These are phyloP conservation scores for Drosophila willistoni DNA, from an alignment of 1,140 invertebrate genomes.

Conservation along the genomic window DNA sequence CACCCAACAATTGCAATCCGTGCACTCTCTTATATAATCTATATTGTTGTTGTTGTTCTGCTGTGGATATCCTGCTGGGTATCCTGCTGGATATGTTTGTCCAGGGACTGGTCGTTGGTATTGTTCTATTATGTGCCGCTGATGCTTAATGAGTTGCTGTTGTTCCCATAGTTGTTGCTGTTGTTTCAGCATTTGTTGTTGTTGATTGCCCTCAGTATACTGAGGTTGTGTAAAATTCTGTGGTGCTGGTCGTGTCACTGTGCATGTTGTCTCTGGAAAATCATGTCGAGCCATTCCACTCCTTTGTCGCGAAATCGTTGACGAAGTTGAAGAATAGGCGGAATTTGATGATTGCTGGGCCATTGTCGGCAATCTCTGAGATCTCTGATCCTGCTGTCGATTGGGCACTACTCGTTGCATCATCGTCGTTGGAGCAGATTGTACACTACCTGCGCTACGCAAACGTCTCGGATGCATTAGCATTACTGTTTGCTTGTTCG, in stretches of 20 bases:
- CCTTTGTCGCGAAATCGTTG: too few relatives aligned
- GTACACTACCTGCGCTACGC: not conserved
- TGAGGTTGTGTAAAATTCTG: not conserved
- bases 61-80: not conserved
- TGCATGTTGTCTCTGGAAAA: conserved; percentile 5
- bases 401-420: not conserved
- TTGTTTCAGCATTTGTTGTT: not conserved
- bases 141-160: not conserved
- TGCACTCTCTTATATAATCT: not conserved
- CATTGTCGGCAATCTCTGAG: not conserved
- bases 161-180: conserved; percentile 5
- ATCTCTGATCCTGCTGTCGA: not conserved
- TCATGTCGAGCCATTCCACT: not conserved
- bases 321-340: not conserved
- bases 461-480: conserved; percentile 32
- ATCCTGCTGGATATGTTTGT: not conserved
- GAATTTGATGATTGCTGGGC: not conserved
- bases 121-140: not conserved
- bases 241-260: conserved; percentile 14
- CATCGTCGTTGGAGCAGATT: not conserved
- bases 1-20: conserved; percentile 1
- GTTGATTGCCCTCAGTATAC: not conserved
- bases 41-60: not conserved
- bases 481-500: conserved; percentile 17
- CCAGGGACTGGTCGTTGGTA: not conserved